Conservation (phyloP, 1,140 invertebrate species). For the Aphelenchoides avenae region DNA sequence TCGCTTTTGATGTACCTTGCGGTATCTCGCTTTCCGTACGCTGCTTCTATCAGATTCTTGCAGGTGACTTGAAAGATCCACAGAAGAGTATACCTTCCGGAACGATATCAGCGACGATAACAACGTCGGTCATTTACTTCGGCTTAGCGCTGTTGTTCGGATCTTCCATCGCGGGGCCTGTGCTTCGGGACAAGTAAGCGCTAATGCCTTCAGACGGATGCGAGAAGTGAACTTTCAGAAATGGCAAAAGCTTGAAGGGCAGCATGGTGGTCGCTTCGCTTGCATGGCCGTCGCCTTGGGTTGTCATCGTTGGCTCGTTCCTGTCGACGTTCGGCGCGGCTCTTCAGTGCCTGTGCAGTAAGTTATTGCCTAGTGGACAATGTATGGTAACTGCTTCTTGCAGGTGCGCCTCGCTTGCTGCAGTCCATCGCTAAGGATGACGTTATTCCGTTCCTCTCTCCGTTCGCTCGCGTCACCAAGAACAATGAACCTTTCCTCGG, state of each 20-base stretch:
- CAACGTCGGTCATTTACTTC: constrained; percentile 87
- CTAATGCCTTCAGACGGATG: constrained; percentile 64
- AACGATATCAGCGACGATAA: constrained; percentile 92
- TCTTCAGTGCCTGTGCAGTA: constrained; percentile 89
- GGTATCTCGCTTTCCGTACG: not conserved
- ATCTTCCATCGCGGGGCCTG: constrained; percentile 83
- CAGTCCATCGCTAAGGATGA: constrained; percentile 96
- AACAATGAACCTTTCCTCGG: constrained; percentile 89
- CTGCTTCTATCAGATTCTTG: constrained; percentile 6
- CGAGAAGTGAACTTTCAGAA: constrained; percentile 31
- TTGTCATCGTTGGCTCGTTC: constrained; percentile 93
- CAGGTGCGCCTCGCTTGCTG: constrained; percentile 67
- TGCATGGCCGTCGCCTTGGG: constrained; percentile 96
- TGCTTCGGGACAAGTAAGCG: constrained; percentile 88
- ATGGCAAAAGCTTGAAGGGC: constrained; percentile 64
- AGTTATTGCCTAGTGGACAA: constrained; percentile 17
- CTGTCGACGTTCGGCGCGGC: constrained; percentile 94
- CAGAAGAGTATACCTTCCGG: constrained; percentile 85
- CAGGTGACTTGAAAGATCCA: constrained; percentile 83
- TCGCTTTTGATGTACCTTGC: not conserved
- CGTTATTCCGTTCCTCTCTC: constrained; percentile 87
- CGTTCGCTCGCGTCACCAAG: constrained; percentile 83
- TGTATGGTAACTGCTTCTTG: constrained; percentile 16
- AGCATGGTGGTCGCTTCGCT: constrained; percentile 90
- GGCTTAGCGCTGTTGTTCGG: constrained; percentile 87